Percentiles rank a stretch among this genome's conserved stretches.
Conservation (phyloP, 2,113 vertebrate genomes). For the Cryptomyrus ogoouensis region DNA sequence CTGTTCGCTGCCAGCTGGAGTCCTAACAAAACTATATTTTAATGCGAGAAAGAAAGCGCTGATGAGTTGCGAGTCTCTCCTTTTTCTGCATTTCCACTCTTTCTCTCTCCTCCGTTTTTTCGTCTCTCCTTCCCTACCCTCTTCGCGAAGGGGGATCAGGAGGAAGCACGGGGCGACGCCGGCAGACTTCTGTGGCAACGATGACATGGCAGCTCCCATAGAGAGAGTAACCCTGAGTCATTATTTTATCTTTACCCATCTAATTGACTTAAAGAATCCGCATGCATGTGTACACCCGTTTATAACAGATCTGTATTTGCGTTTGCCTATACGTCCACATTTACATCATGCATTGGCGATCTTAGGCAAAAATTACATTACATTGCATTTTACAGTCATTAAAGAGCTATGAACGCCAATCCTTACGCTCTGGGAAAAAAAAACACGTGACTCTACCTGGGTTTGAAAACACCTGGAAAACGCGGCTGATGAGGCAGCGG, state of each 20-base stretch:
- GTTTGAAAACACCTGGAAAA: slow-evolving; percentile 16
- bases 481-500: not conserved
- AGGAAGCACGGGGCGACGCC: not conserved
- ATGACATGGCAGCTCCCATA: not conserved
- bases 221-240: not conserved
- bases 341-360: not conserved
- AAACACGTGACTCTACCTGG: slow-evolving; percentile 20
- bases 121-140: not conserved
- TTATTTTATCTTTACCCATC: not conserved
- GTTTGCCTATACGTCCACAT: not conserved
- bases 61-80: not conserved
- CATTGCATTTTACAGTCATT: not conserved
- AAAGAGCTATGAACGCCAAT: not conserved
- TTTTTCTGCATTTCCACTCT: not conserved
- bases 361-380: not conserved
- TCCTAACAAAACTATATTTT: not conserved
- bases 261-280: not conserved
- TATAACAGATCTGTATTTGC: not conserved
- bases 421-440: not conserved
- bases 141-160: not conserved
- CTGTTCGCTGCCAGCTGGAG: not conserved
- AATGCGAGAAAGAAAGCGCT: not conserved
- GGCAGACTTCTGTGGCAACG: not conserved
- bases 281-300: not conserved
- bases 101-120: not conserved